These are phyloP conservation scores for Microcebus ravelobensis DNA, from an alignment of 2,113 vertebrate genomes.

Conservation along the genomic window DNA sequence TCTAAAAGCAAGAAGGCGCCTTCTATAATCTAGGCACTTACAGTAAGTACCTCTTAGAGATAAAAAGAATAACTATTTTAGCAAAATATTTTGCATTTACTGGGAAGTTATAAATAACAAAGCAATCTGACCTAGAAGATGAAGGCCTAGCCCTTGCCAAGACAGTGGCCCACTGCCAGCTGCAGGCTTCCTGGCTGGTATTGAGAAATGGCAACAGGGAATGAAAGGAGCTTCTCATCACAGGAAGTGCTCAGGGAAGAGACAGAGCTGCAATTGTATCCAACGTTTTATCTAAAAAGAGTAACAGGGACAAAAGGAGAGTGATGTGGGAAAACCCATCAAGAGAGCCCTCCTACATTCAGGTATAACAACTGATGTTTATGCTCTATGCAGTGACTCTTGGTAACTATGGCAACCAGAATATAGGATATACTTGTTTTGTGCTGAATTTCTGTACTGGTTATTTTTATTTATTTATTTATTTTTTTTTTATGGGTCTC, in stretches of 20 bases:
- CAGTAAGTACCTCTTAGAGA: constrained; percentile 31
- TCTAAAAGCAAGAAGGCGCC: constrained; percentile 35
- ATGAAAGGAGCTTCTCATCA: constrained; percentile 66
- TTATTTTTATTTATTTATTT: no score
- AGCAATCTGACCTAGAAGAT: neutral
- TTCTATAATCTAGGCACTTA: neutral
- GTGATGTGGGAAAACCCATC: neutral
- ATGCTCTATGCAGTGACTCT: neutral
- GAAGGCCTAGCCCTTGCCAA: neutral
- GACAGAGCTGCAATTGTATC: constrained; percentile 62
- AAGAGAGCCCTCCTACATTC: neutral
- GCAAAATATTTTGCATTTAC: constrained; percentile 52
- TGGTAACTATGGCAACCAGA: neutral
- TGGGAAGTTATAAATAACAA: constrained; percentile 62
- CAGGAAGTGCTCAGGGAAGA: constrained; percentile 30
- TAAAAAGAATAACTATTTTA: neutral
- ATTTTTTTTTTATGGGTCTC: neutral
- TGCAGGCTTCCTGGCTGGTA: constrained; percentile 10
- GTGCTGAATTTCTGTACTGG: neutral
- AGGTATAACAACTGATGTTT: neutral
- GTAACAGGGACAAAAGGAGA: constrained; percentile 18
- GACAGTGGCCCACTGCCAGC: neutral
- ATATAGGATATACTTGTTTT: neutral
- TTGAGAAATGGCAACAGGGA: constrained; percentile 50
- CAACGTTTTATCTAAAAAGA: constrained; percentile 42